phyloP scores from a whole-genome alignment of 2,113 vertebrate genomes.

The Neoarius graeffei region DNA sequence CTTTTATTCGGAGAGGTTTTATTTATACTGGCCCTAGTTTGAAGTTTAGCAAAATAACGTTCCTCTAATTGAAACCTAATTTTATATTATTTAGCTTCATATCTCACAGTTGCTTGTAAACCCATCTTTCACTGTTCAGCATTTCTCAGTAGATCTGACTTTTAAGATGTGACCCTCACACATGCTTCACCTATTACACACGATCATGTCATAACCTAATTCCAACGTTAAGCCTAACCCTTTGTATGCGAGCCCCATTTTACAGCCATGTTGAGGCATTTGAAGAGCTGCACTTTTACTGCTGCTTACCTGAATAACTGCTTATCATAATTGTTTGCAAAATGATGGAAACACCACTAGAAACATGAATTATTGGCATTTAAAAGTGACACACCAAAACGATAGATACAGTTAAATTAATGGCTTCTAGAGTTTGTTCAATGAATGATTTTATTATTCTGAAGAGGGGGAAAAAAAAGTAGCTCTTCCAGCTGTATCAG shows the following conservation, averaged over 20 bases:
- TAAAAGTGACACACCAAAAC: not conserved
- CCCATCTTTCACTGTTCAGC: not conserved
- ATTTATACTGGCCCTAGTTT: not conserved
- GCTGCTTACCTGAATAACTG: constrained; percentile 4
- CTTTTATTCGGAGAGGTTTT: not conserved
- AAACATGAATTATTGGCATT: not conserved
- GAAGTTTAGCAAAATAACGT: not conserved
- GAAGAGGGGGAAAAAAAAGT: not conserved
- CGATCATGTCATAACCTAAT: not conserved
- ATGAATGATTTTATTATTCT: not conserved
- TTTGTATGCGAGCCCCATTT: not conserved
- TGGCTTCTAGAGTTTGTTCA: not conserved
- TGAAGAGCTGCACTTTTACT: not conserved
- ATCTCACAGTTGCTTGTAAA: not conserved
- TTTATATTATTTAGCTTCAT: not conserved
- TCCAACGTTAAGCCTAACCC: not conserved
- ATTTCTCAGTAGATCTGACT: not conserved
- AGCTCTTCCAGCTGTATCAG: not conserved
- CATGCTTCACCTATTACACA: not conserved
- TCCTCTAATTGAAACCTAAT: too few relatives aligned
- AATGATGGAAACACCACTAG: constrained; percentile 4
- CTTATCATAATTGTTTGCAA: constrained; percentile 7
- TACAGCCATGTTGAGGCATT: constrained; percentile 13
- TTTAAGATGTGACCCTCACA: not conserved
- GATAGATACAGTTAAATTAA: not conserved